phyloP scores from a whole-genome alignment of 2,888 invertebrate species.

The Ophion ellenae region DNA sequence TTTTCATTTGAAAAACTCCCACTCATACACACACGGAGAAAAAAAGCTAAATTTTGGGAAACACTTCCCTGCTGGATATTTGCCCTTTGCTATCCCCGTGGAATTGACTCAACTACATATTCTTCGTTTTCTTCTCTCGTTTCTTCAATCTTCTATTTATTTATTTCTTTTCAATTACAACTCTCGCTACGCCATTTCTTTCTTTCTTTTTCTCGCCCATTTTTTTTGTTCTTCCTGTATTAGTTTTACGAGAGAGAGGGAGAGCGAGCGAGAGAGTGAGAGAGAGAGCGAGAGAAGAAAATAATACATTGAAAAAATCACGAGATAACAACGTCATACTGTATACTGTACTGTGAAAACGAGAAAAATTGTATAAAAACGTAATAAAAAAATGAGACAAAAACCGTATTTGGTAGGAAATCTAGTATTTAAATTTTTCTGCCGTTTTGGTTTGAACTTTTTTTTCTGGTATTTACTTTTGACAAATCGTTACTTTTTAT shows the following conservation, averaged over 20 bases:
- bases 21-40: not conserved
- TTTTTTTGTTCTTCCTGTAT: constrained; percentile 60
- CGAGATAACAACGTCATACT: constrained; percentile 58
- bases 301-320: constrained; percentile 14
- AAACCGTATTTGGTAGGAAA: constrained; percentile 56
- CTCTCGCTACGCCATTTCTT: constrained; percentile 37
- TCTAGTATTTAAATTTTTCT: not conserved
- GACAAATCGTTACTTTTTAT: not conserved
- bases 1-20: not conserved
- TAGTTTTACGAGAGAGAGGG: constrained; percentile 36
- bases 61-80: not conserved
- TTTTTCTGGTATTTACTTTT: not conserved
- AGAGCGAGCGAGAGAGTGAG: constrained; percentile 18
- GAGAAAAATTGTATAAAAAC: constrained; percentile 59
- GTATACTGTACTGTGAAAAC: constrained; percentile 64
- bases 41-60: not conserved
- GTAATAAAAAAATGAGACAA: constrained; percentile 52
- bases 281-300: constrained; percentile 32
- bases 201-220: constrained; percentile 54
- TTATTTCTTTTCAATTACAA: constrained; percentile 32
- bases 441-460: too few relatives aligned
- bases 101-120: not conserved
- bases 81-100: not conserved
- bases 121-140: not conserved
- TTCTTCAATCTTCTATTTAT: not conserved